phyloP scores from a whole-genome alignment of 2,113 vertebrate genomes.

The Ascaphus truei region DNA sequence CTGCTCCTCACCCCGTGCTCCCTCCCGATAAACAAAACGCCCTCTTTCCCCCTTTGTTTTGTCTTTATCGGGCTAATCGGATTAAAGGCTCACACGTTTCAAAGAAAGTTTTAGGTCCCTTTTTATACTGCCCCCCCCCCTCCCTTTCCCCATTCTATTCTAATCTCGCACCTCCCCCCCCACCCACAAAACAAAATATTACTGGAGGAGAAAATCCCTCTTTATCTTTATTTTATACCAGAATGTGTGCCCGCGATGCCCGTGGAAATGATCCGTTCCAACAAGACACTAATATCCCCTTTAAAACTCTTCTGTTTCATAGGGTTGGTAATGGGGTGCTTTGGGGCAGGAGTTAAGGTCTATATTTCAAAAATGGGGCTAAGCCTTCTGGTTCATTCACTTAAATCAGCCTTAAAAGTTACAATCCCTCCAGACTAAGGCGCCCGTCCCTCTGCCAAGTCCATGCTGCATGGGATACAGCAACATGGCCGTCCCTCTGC shows the following conservation, averaged over 20 bases:
- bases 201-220: background rate
- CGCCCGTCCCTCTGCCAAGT: no score
- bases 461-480: no score
- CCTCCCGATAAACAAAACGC: conserved; percentile 11
- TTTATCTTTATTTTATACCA: background rate
- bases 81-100: conserved; percentile 35
- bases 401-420: no score
- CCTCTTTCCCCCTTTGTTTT: conserved; percentile 11
- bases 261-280: background rate
- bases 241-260: background rate
- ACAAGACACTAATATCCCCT: no score
- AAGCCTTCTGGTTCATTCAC: no score
- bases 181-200: no score
- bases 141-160: background rate
- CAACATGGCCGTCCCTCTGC: no score
- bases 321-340: no score
- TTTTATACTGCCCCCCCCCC: background rate
- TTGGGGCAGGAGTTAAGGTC: no score
- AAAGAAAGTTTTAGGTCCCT: conserved; percentile 26
- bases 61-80: conserved; percentile 33
- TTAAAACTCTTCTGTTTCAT: no score
- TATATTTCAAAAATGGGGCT: no score
- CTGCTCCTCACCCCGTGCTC: conserved; percentile 1
- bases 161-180: background rate
- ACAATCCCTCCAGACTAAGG: no score